Evolutionary conservation across 1,140 invertebrate species (phyloP), one percentile per base, ranked within the genome.

Genomic region (Anoplolepis gracilipes): DNA sequence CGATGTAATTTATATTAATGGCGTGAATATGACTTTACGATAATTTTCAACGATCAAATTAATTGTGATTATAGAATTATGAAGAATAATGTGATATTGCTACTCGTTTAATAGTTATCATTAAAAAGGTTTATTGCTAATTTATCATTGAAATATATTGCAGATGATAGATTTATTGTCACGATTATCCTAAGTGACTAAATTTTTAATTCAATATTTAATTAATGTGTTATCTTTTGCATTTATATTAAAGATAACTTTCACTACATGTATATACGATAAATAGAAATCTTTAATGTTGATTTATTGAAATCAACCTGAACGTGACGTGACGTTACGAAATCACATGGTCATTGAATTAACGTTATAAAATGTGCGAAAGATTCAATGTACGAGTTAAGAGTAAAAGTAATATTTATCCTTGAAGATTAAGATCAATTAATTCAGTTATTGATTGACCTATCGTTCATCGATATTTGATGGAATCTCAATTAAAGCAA

Each of bases 331-430:
- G 53, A 22, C 53, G 19, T 22, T 72, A 59, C 25, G 36, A 72
- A 59, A 55, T 81, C 7, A 0, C 7, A 13, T n/a, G 30, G 7
- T 5, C n/a, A n/a, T 73, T 46, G n/a, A 53, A 42, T 59, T 36
- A 33, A 82, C 72, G 46, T 72, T 59, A 73, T 30, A 25, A 0
- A 59, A 59, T 72, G 13, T 10, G 22, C 33, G 8, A 73, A 46
- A 19, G 67, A 59, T 59, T n/a, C 7, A 39, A 33, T 16, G 7
- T 8, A 16, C 10, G 49, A 46, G 19, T 61, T 46, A 39, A 73
- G 46, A 59, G 53, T 82, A 82, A 82, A 82, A 59, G 53, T 33
- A 72, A 82, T 53, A 59, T 33, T 30, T 2, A 81, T 61, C 25
- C 53, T 72, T 46, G 28, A n/a, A 61, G 36, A 82, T 73, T 42